Base-by-base conservation (phyloP, 1,140 invertebrate species). In the Drosophila santomea region DNA sequence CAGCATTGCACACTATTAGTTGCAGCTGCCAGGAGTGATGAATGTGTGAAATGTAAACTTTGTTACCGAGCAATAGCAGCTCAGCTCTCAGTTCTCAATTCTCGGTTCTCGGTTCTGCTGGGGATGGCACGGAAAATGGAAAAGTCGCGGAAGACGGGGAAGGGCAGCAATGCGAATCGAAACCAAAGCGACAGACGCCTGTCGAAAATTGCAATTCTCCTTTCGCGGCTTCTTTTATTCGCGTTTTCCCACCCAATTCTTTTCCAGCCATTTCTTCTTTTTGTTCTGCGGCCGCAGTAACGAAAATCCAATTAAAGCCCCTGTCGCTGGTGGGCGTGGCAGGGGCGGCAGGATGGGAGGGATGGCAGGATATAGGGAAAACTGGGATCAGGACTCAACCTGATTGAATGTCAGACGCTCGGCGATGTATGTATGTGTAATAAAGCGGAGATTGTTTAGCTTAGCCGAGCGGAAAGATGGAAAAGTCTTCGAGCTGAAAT, bases 1-100 rank as follows among this genome's bases (percentile, higher is more conserved):
- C 80, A 67, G 78, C 83, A 86, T 79, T 86, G 83, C 76, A 83
- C 83, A 89, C 84, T 89, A 89, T 89, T 89, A 89, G 84, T 89
- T 89, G 84, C 84, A 89, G 84, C 84, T 89, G 84, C 84, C 84
- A 89, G 82, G 89, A 89, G 84, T 89, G 84, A 89, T 89, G 84
- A 89, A 89, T 89, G 84, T 89, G 84, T 89, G 84, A 89, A 89
- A 89, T 89, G 84, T 89, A 89, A 89, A 89, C 84, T 89, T 88
- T 89, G 84, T 89, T 80, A 89, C 84, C 76, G 75, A 89, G 75
- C 78, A 83, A 83, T 89, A 88, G 88, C 83, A 83, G 78, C 74
- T 62, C 52, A 54, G 38, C 32, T 10, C 32, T 32, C 7, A 32
- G 41, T 10, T 43, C 39, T 15, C 7, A 15, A 14, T 14, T 14